These are phyloP conservation scores for Sebastes hubbsi DNA, from an alignment of 2,797 vertebrate species.

Conservation along the genomic window DNA sequence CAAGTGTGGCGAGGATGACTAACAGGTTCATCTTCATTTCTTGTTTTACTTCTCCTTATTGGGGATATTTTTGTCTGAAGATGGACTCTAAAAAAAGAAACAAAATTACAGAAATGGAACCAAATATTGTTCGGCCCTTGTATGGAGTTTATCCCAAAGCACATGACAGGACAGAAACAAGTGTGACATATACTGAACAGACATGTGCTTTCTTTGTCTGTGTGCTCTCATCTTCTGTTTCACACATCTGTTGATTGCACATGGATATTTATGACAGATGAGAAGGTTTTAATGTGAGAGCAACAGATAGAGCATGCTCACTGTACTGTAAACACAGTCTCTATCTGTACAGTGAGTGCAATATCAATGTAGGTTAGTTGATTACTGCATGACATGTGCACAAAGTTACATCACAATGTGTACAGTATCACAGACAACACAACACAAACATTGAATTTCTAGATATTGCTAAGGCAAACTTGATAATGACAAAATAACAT, in stretches of 20 bases:
- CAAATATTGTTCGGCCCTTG: slow-evolving; percentile 5
- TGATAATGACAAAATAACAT: slow-evolving; percentile 12
- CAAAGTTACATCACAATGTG: not conserved
- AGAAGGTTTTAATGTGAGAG: not conserved
- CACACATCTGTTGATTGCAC: not conserved
- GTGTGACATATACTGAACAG: not conserved
- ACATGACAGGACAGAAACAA: not conserved
- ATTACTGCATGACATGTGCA: slow-evolving; percentile 15
- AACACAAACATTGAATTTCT: not conserved
- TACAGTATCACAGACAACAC: not conserved
- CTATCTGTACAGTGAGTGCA: slow-evolving; percentile 30
- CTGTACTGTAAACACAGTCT: slow-evolving; percentile 37
- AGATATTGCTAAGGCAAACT: slow-evolving; percentile 4
- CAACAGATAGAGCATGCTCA: slow-evolving; percentile 9
- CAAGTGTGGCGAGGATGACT: slow-evolving; percentile 52
- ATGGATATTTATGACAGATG: not conserved
- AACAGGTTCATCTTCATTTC: slow-evolving; percentile 67
- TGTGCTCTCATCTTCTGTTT: not conserved
- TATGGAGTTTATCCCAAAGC: slow-evolving; percentile 16
- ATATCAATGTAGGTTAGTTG: slow-evolving; percentile 28
- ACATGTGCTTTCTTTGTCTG: not conserved
- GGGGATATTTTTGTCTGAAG: slow-evolving; percentile 39
- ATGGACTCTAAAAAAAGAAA: not conserved
- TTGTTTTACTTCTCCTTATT: slow-evolving; percentile 57
- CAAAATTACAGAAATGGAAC: slow-evolving; percentile 37